phyloP scores from a whole-genome alignment of 2,888 invertebrate species.

The Lithophane socia region DNA sequence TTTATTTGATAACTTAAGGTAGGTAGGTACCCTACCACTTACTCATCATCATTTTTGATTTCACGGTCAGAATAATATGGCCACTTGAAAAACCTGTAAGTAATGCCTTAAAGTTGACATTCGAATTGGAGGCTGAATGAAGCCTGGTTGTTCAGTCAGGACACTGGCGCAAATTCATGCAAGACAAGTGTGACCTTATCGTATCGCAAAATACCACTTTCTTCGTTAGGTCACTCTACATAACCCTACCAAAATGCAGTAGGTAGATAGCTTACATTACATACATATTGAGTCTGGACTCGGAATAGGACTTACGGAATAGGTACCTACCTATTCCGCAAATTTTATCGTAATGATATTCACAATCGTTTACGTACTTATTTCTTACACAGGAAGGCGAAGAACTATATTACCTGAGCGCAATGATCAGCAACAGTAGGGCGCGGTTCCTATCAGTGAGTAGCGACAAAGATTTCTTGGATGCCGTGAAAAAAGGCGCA shows the following conservation, averaged over 20 bases:
- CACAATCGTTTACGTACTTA: neutral
- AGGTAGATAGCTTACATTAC: too few species aligned
- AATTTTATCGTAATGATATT: neutral
- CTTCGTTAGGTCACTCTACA: too few species aligned
- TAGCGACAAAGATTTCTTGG: slow-evolving; percentile 76
- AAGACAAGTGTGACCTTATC: too few species aligned
- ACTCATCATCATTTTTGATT: neutral
- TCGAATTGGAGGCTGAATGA: neutral
- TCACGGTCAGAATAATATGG: neutral
- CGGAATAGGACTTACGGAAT: too few species aligned
- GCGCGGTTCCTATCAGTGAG: slow-evolving; percentile 81
- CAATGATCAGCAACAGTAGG: slow-evolving; percentile 83
- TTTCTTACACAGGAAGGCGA: slow-evolving; percentile 79
- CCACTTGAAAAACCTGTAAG: neutral
- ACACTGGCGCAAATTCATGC: neutral
- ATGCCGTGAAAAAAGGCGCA: slow-evolving; percentile 79
- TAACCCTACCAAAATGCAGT: too few species aligned
- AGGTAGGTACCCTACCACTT: too few species aligned
- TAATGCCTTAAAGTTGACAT: too few species aligned
- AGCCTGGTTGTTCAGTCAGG: neutral
- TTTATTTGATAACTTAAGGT: neutral
- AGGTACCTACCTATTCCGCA: neutral
- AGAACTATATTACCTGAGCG: slow-evolving; percentile 81
- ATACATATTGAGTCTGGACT: too few species aligned
- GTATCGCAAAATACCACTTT: too few species aligned